Conservation (phyloP, 2,113 vertebrate genomes). For the Tringa solitaria region DNA sequence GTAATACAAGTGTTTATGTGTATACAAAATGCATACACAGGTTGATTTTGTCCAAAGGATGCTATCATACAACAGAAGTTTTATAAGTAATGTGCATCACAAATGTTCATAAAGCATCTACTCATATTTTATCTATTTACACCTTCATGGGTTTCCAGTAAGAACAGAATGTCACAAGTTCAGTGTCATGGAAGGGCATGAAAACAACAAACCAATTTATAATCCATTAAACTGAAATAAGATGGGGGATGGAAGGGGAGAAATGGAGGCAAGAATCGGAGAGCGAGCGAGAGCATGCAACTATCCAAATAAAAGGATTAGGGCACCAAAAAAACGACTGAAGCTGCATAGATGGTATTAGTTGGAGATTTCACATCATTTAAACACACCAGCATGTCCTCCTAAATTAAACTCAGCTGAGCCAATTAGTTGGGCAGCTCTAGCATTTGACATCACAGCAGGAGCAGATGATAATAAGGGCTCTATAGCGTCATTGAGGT, state of each 20-base stretch:
- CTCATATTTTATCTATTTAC: neutral
- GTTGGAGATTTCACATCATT: neutral
- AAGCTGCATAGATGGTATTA: neutral
- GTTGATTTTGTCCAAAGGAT: neutral
- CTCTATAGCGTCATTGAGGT: neutral
- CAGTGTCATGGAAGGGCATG: neutral
- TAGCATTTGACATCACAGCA: neutral
- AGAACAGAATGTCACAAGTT: neutral
- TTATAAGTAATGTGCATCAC: neutral
- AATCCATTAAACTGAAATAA: neutral
- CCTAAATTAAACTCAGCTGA: neutral
- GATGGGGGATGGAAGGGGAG: neutral
- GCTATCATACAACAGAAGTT: neutral
- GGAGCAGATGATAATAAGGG: neutral
- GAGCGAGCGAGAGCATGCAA: neutral
- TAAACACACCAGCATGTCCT: neutral
- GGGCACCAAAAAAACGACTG: neutral
- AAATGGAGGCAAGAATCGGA: neutral
- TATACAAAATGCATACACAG: accelerated
- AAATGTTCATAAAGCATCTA: neutral
- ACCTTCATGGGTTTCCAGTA: neutral
- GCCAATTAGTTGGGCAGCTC: neutral
- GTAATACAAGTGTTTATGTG: neutral
- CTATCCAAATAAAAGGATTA: neutral
- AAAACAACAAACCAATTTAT: neutral